A percentile compares a stretch with the other conserved stretches of the same genome.
Conservation (phyloP, 2,113 vertebrate species). For the Gavialis gangeticus region DNA sequence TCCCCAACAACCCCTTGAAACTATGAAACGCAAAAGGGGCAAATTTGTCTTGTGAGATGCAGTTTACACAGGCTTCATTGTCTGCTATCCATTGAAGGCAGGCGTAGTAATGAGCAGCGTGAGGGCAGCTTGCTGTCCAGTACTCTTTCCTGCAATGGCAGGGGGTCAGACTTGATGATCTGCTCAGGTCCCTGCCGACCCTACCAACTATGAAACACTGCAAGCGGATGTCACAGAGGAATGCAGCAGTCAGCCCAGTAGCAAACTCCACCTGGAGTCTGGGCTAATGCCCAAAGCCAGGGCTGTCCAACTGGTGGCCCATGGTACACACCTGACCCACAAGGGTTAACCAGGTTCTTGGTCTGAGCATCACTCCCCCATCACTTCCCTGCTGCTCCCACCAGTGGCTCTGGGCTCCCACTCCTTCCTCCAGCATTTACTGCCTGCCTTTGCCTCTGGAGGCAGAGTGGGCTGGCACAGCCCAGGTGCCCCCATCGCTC, state of each 20-base stretch:
- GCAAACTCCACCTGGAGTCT: neutral
- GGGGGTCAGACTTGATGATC: too few species aligned
- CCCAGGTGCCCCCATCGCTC: too few species aligned
- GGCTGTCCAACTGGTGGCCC: too few species aligned
- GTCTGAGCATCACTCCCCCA: neutral
- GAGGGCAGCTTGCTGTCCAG: neutral
- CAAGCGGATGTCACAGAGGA: neutral
- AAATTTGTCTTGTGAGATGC: accelerated
- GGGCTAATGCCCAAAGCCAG: neutral
- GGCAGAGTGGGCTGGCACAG: too few species aligned
- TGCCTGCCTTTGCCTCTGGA: too few species aligned
- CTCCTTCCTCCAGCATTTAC: neutral
- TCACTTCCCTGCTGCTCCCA: neutral
- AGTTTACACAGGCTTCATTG: accelerated
- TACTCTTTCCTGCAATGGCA: too few species aligned
- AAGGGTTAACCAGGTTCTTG: neutral
- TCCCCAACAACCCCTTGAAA: neutral
- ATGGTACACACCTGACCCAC: neutral
- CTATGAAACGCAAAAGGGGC: neutral
- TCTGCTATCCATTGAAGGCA: accelerated
- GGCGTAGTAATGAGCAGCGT: neutral
- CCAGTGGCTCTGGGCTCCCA: neutral
- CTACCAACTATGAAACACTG: neutral
- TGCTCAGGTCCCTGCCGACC: too few species aligned
- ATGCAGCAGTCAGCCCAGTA: neutral